Evolutionary conservation across 2,888 invertebrate genomes (phyloP).

Genomic region (Hirtodrosophila cameraria): DNA sequence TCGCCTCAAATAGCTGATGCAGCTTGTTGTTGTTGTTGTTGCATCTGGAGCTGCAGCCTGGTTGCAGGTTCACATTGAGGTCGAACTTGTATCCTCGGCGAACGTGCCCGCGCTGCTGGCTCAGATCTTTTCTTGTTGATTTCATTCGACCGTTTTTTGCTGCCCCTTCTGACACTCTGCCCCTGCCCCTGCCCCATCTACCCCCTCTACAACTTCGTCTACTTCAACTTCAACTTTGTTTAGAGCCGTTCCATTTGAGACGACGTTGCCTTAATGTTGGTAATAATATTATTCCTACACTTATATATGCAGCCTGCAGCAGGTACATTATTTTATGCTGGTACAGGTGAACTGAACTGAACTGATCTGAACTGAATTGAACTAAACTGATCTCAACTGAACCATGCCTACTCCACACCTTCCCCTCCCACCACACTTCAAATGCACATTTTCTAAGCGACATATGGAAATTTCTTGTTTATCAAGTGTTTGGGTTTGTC

Average conservation of each 20-base stretch:
- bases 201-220: slow-evolving; percentile 17
- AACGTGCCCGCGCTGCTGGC: slow-evolving; percentile 69
- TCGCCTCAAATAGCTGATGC: slow-evolving; percentile 39
- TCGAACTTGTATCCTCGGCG: slow-evolving; percentile 33
- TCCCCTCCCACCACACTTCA: too few species aligned
- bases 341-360: slow-evolving; percentile 81
- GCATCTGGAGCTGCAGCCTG: slow-evolving; percentile 33
- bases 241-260: slow-evolving; percentile 27
- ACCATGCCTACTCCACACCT: too few species aligned
- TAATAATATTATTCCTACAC: slow-evolving; percentile 72
- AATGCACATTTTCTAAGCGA: slow-evolving; percentile 8
- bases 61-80: slow-evolving; percentile 59
- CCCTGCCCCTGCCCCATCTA: too few species aligned
- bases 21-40: too few species aligned
- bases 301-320: slow-evolving; percentile 64
- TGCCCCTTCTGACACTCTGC: slow-evolving; percentile 4
- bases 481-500: neutral
- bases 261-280: slow-evolving; percentile 70
- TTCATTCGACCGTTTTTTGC: slow-evolving; percentile 43
- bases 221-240: slow-evolving; percentile 29
- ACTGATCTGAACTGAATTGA: too few species aligned
- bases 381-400: too few species aligned
- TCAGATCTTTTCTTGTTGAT: slow-evolving; percentile 55
- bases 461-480: slow-evolving; percentile 22
- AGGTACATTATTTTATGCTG: slow-evolving; percentile 83